Evolutionary conservation across 2,888 invertebrate species (phyloP).

Genomic region (Mesorhabditis spiculigera): DNA sequence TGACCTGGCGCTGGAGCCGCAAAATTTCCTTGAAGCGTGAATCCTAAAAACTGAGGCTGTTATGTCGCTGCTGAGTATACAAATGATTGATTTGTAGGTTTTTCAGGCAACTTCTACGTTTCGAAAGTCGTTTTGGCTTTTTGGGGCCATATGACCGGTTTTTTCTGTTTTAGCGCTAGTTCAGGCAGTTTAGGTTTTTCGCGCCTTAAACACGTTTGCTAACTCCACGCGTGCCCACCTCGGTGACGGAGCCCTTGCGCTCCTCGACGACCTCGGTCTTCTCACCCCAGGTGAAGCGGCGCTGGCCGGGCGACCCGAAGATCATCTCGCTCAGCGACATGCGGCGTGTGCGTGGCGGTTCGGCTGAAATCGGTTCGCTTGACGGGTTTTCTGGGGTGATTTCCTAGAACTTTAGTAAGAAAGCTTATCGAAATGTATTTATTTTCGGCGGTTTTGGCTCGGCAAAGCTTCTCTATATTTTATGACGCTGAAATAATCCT

Average conservation of each 20-base stretch:
- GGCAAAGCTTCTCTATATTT: too few relatives aligned
- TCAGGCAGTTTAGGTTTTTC: background rate
- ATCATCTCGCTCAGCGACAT: constrained; percentile 36
- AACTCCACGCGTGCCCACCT: constrained; percentile 17
- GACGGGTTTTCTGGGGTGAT: too few relatives aligned
- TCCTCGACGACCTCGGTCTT: constrained; percentile 16
- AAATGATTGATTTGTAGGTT: constrained; percentile 7
- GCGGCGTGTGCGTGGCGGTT: constrained; percentile 28
- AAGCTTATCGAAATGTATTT: background rate
- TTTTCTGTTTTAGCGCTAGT: constrained; percentile 2
- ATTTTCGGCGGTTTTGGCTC: too few relatives aligned
- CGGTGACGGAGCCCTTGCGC: constrained; percentile 30
- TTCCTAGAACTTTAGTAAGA: too few relatives aligned
- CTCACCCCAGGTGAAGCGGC: constrained; percentile 38
- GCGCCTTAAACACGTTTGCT: background rate
- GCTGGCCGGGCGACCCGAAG: constrained; percentile 28
- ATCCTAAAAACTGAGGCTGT: constrained; percentile 22
- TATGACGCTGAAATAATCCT: too few relatives aligned
- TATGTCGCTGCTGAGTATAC: constrained; percentile 2
- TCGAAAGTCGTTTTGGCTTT: constrained; percentile 13
- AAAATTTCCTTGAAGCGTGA: constrained; percentile 41
- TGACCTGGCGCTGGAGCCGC: constrained; percentile 39
- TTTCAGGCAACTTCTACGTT: constrained; percentile 11
- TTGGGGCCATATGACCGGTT: background rate
- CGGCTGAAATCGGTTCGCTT: constrained; percentile 10